Evolutionary conservation across 2,888 invertebrate species (phyloP), one percentile per base, ranked within the genome.

Genomic region (Diadromus collaris): DNA sequence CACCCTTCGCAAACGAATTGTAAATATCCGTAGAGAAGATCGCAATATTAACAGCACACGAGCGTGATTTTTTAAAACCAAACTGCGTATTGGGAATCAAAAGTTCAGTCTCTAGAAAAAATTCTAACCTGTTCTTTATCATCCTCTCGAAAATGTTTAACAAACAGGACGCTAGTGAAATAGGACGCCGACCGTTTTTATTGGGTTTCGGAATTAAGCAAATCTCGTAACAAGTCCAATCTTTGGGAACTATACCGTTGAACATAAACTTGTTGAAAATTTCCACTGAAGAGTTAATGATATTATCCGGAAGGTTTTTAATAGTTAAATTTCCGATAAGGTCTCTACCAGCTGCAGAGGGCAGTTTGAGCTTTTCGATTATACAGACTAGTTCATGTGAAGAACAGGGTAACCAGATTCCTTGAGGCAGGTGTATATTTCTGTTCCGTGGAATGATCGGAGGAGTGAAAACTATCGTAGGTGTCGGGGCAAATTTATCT

Each of bases 21-120:
- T 69, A 34, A n/a, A 69, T 58, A 19, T 69, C 69, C 16, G 69
- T 41, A 7, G 60, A 21, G 10, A 69, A n/a, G 27, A 60, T 24
- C 10, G 69, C 58, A 19, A 69, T 27, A 19, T 69, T 69, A 10
- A 44, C 58, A 2, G 24, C 24, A 44, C 69, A 58, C 13, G 69
- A 69, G 10, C 29, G 16, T 44, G 44, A 41, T 13, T 69, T 69
- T 2, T 58, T 16, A 16, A 58, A 69, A 10, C 69, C 69, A 19
- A 24, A 69, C 19, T 56, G 58, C 9, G 69, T 27, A 44, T 29
- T 48, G 19, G 41, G 41, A 41, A 16, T 16, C 10, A 41, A 1
- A 6, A 44, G n/a, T 0, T 44, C 44, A 6, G n/a, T 44, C n/a
- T 44, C 44, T 3, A 44, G n/a, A 4, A 44, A 44, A 6, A 6